A percentile compares a stretch with the other conserved stretches of the same genome.
These are phyloP conservation scores for Phragmatobia fuliginosa DNA, from an alignment of 2,888 invertebrate species.

Conservation along the genomic window DNA sequence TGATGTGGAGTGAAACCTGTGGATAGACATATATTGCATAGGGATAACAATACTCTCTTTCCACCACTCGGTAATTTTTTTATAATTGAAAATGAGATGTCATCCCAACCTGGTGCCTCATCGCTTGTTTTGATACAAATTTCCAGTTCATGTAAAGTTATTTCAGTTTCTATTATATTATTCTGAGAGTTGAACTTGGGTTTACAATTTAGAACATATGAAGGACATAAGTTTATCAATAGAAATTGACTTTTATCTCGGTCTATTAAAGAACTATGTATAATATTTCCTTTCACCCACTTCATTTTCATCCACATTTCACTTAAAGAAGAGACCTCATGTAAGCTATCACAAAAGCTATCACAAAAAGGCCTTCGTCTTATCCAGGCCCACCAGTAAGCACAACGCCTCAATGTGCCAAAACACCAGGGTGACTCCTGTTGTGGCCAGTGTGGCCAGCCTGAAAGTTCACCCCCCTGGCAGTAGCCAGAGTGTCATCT, in stretches of 20 bases:
- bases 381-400: too few species aligned
- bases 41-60: slow-evolving; percentile 1
- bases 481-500: too few species aligned
- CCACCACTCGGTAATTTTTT: neutral
- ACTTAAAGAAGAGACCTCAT: slow-evolving; percentile 9
- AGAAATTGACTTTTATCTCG: neutral
- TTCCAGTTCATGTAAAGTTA: neutral
- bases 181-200: neutral
- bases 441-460: too few species aligned
- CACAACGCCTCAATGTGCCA: too few species aligned
- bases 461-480: too few species aligned
- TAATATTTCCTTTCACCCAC: slow-evolving; percentile 26
- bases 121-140: neutral
- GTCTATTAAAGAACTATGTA: neutral
- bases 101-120: neutral
- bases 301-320: neutral
- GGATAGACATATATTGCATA: neutral
- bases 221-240: neutral
- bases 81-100: neutral
- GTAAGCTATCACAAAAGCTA: slow-evolving; percentile 6
- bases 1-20: neutral
- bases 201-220: neutral
- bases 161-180: neutral
- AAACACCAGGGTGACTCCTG: too few species aligned
- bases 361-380: too few species aligned